phyloP scores from a whole-genome alignment of 2,797 vertebrate species.

The Pipistrellus pipistrellus region DNA sequence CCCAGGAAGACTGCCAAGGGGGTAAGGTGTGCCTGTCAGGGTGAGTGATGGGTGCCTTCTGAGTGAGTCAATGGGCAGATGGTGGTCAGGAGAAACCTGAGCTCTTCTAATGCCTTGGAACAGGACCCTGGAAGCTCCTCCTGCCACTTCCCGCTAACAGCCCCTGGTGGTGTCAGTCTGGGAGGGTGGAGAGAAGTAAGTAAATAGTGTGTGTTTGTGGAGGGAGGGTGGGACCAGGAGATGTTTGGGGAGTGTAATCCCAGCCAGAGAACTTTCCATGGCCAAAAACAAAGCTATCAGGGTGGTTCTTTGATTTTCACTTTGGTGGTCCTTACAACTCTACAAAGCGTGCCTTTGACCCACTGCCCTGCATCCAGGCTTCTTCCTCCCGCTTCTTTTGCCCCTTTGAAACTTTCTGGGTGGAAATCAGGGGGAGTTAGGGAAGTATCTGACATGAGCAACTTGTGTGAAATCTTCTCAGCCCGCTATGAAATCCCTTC shows the following conservation, averaged over 20 bases:
- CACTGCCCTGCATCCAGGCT: too few species aligned
- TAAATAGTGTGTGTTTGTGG: neutral
- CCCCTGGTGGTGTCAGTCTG: neutral
- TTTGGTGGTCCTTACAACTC: neutral
- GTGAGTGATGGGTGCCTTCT: constrained; percentile 22
- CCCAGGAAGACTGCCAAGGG: constrained; percentile 53
- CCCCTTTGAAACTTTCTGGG: neutral
- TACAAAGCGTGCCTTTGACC: neutral
- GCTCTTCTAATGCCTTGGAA: neutral
- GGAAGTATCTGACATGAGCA: neutral
- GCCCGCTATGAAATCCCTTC: neutral
- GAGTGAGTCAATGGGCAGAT: neutral
- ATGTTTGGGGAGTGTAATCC: constrained; percentile 39
- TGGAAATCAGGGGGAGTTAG: neutral
- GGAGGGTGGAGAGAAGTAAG: neutral
- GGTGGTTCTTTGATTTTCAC: neutral
- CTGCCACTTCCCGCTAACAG: neutral
- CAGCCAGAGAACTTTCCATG: neutral
- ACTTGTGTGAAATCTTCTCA: neutral
- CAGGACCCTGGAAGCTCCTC: constrained; percentile 52
- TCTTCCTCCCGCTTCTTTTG: neutral
- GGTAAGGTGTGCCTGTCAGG: constrained; percentile 5
- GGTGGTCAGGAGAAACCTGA: constrained; percentile 27
- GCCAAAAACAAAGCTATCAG: neutral
- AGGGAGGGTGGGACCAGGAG: neutral